Evolutionary conservation across 1,140 invertebrate species (phyloP).

Genomic region (Drosophila prosaltans): DNA sequence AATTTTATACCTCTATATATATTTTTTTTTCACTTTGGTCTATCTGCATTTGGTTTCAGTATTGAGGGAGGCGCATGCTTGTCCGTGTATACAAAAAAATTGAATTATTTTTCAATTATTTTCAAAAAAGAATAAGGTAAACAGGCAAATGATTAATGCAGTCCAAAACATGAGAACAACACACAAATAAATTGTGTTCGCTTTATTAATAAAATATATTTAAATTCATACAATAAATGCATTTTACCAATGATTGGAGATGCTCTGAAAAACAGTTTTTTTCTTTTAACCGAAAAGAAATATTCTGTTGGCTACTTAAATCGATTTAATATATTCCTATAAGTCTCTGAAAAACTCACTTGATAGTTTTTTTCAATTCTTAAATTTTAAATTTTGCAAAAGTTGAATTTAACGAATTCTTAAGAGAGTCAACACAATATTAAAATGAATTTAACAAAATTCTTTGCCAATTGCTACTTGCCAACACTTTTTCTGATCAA

Average conservation of each 20-base stretch:
- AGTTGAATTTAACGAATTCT: no score
- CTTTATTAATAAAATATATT: slow-evolving; percentile 22
- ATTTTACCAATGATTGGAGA: neutral
- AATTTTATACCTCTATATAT: slow-evolving; percentile 32
- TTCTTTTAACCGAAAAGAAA: neutral
- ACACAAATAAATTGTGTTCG: neutral
- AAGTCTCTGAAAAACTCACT: no score
- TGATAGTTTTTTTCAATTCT: no score
- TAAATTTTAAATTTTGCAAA: no score
- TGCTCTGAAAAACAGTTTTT: neutral
- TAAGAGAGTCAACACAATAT: no score
- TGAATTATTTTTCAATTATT: slow-evolving; percentile 61
- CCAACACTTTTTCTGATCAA: neutral
- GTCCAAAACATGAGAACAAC: neutral
- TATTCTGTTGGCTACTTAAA: neutral
- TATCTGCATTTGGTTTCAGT: slow-evolving; percentile 34
- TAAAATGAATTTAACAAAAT: no score
- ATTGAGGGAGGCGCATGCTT: slow-evolving; percentile 14
- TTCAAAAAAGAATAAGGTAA: slow-evolving; percentile 32
- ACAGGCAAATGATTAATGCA: slow-evolving; percentile 18
- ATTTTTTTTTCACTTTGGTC: slow-evolving; percentile 13
- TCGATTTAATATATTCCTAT: no score
- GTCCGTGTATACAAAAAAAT: neutral
- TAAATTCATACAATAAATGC: slow-evolving; percentile 4
- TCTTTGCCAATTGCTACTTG: neutral